Evolutionary conservation across 2,888 invertebrate species (phyloP).

Genomic region (Polydesmus complanatus): DNA sequence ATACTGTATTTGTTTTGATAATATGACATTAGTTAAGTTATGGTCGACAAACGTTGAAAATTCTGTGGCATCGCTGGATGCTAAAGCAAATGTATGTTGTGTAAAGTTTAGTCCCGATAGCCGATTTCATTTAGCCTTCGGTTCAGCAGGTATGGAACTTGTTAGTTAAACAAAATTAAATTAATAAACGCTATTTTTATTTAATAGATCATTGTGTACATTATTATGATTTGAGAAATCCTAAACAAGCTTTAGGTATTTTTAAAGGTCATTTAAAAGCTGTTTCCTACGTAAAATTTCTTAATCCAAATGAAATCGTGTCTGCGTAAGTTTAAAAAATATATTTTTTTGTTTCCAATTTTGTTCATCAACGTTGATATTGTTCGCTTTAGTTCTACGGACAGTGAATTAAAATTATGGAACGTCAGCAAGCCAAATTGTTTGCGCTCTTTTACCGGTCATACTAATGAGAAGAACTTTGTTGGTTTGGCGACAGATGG

Average conservation of each 20-base stretch:
- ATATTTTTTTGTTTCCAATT: not conserved
- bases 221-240: slow-evolving; percentile 80
- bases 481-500: slow-evolving; percentile 85
- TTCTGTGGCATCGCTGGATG: slow-evolving; percentile 74
- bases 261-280: slow-evolving; percentile 85
- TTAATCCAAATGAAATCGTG: slow-evolving; percentile 68
- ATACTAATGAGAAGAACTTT: slow-evolving; percentile 90
- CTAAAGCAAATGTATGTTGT: slow-evolving; percentile 89
- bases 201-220: slow-evolving; percentile 76
- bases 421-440: slow-evolving; percentile 61
- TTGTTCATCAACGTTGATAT: not conserved
- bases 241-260: slow-evolving; percentile 61
- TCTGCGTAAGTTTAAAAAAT: slow-evolving; percentile 46
- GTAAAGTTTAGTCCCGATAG: slow-evolving; percentile 77
- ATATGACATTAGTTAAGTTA: slow-evolving; percentile 75
- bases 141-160: slow-evolving; percentile 51
- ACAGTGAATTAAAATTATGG: slow-evolving; percentile 83
- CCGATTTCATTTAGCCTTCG: slow-evolving; percentile 79
- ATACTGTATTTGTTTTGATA: slow-evolving; percentile 14
- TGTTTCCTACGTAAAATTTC: slow-evolving; percentile 84
- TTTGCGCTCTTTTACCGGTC: slow-evolving; percentile 73
- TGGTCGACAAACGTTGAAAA: slow-evolving; percentile 81
- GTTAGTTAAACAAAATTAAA: not conserved
- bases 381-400: slow-evolving; percentile 51
- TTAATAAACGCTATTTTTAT: not conserved